phyloP scores from a whole-genome alignment of 2,888 invertebrate species.

The Cremastobaeus sp. region DNA sequence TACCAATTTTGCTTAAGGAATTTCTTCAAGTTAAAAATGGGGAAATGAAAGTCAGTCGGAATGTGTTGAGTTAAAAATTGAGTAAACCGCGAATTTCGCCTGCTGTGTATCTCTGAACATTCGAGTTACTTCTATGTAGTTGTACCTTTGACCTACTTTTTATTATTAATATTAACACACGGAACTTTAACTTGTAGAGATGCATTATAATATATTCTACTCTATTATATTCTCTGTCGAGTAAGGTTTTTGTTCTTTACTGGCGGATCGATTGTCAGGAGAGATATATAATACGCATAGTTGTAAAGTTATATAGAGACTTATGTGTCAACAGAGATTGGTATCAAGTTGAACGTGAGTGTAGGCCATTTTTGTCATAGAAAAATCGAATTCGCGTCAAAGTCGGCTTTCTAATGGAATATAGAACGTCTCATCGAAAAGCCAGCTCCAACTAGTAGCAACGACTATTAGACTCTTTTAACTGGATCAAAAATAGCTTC shows the following conservation, averaged over 20 bases:
- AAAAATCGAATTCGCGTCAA: slow-evolving; percentile 35
- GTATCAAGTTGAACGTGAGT: slow-evolving; percentile 37
- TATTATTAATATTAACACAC: slow-evolving; percentile 42
- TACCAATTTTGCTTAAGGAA: too few relatives aligned
- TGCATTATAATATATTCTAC: slow-evolving; percentile 21
- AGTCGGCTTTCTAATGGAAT: slow-evolving; percentile 9
- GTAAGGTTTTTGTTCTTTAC: slow-evolving; percentile 23
- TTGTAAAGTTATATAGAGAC: slow-evolving; percentile 43
- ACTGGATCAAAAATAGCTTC: slow-evolving; percentile 26
- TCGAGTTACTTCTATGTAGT: too few relatives aligned
- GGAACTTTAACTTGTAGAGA: slow-evolving; percentile 23
- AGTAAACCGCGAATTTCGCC: too few relatives aligned
- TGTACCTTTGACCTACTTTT: too few relatives aligned
- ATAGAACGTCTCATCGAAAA: slow-evolving; percentile 4
- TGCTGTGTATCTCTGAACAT: too few relatives aligned
- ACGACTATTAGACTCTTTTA: slow-evolving; percentile 25
- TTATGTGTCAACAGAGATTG: too few relatives aligned
- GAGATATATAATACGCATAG: slow-evolving; percentile 39
- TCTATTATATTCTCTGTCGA: slow-evolving; percentile 24
- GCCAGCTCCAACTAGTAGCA: not conserved
- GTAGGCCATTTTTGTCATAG: slow-evolving; percentile 53
- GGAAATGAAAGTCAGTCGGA: too few relatives aligned
- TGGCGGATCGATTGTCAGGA: slow-evolving; percentile 52
- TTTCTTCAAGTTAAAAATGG: too few relatives aligned
- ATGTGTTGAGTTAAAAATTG: too few relatives aligned